A percentile compares a stretch with the other conserved stretches of the same genome.
Conservation (phyloP, 2,113 vertebrate species). For the Hyla sarda region DNA sequence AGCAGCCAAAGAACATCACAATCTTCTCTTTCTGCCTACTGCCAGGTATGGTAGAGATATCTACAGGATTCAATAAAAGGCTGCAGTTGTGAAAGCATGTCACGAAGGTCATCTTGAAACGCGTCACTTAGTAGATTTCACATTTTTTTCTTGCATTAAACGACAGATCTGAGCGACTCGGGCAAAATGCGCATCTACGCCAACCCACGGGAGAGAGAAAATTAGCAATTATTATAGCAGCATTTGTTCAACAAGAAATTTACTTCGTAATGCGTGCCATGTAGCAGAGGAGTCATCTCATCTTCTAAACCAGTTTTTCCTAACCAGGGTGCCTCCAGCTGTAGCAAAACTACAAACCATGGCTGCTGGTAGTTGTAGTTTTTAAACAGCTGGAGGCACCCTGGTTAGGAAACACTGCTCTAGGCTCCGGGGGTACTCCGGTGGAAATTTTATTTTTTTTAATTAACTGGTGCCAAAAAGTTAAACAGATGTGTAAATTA, state of each 20-base stretch:
- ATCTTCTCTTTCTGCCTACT: neutral
- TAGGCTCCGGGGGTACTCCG: no score
- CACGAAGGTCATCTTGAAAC: slow-evolving; percentile 63
- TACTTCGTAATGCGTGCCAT: no score
- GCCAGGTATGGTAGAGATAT: slow-evolving; percentile 4
- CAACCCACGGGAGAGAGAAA: neutral
- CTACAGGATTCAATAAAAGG: slow-evolving; percentile 61
- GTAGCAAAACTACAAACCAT: no score
- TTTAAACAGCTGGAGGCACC: no score
- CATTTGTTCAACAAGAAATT: neutral
- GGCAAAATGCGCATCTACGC: neutral
- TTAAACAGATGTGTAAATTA: no score
- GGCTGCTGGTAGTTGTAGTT: no score
- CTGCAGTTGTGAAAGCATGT: slow-evolving; percentile 50
- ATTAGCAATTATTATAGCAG: neutral
- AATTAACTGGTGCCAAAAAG: no score
- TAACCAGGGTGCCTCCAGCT: no score
- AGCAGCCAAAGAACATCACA: neutral
- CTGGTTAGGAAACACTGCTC: no score
- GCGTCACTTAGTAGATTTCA: slow-evolving; percentile 37
- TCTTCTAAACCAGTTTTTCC: no score
- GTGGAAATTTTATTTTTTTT: no score
- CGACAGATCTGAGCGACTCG: neutral
- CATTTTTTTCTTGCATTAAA: neutral
- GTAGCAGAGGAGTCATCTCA: neutral